phyloP scores from a whole-genome alignment of 2,888 invertebrate species.

The Tetrapedia diversipes region DNA sequence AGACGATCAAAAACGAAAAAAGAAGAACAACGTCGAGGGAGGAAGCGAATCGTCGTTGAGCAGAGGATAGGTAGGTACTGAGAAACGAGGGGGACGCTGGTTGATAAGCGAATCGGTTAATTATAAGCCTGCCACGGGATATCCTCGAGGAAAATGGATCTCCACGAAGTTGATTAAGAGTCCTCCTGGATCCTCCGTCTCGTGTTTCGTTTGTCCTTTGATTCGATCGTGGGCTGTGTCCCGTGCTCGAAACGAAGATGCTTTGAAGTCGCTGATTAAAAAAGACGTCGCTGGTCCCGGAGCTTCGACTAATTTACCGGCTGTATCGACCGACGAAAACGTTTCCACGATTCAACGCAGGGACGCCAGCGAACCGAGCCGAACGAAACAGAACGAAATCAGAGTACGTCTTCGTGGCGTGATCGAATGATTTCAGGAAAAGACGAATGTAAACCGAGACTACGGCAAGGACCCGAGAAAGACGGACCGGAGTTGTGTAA shows the following conservation, averaged over 20 bases:
- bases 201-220: constrained; percentile 71
- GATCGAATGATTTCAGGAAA: neutral
- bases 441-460: too few relatives aligned
- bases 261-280: constrained; percentile 83
- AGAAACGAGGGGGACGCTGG: constrained; percentile 3
- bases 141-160: constrained; percentile 52
- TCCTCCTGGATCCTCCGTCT: constrained; percentile 62
- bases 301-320: constrained; percentile 51
- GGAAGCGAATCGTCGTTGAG: neutral
- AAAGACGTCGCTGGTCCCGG: constrained; percentile 68
- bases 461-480: too few relatives aligned
- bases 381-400: neutral
- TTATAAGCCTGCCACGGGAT: constrained; percentile 55
- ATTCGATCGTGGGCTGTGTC: constrained; percentile 74
- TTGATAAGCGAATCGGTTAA: constrained; percentile 65
- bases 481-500: too few relatives aligned
- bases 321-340: constrained; percentile 28
- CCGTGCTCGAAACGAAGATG: constrained; percentile 54
- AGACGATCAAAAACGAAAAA: constrained; percentile 4
- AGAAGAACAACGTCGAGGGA: neutral
- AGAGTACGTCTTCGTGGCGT: neutral
- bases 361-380: neutral
- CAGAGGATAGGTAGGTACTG: too few relatives aligned
- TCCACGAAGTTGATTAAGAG: constrained; percentile 73
- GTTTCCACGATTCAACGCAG: neutral